Evolutionary conservation across 1,140 invertebrate species (phyloP).

Genomic region (Drosophila bifasciata): DNA sequence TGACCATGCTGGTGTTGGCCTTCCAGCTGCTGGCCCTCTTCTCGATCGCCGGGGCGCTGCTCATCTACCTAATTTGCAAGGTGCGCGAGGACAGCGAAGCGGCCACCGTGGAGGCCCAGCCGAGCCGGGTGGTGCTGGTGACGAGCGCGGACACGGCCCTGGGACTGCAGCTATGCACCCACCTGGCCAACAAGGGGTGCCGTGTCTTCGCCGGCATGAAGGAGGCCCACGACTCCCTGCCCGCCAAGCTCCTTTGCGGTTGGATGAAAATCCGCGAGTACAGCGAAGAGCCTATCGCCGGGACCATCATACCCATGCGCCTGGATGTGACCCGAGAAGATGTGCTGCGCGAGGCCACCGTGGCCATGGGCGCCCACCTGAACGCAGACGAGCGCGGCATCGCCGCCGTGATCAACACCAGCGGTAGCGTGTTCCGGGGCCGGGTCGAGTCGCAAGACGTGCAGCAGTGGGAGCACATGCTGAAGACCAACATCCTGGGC

Average conservation of each 20-base stretch:
- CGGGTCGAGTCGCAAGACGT: conserved; percentile 89
- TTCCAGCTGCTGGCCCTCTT: conserved; percentile 91
- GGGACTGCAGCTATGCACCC: conserved; percentile 87
- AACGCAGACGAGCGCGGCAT: conserved; percentile 93
- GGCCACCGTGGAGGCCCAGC: conserved; percentile 69
- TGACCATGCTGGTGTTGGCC: conserved; percentile 90
- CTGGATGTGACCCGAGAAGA: conserved; percentile 92
- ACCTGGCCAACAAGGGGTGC: conserved; percentile 88
- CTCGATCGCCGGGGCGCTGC: conserved; percentile 90
- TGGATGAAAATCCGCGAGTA: conserved; percentile 87
- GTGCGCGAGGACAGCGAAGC: conserved; percentile 85
- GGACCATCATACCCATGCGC: conserved; percentile 87
- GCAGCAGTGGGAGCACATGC: conserved; percentile 90
- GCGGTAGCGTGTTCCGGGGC: conserved; percentile 89
- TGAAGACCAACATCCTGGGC: conserved; percentile 90
- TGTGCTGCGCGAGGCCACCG: conserved; percentile 90
- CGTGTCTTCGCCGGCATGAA: conserved; percentile 91
- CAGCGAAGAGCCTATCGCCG: conserved; percentile 83
- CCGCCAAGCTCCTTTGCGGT: conserved; percentile 85
- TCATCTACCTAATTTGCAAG: conserved; percentile 90
- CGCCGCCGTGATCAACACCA: conserved; percentile 92
- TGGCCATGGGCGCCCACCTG: conserved; percentile 90
- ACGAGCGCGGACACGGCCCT: conserved; percentile 91
- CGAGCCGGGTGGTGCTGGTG: conserved; percentile 87
- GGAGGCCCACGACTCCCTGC: conserved; percentile 85